Percentiles rank a stretch among this genome's conserved stretches.
Conservation (phyloP, 2,888 invertebrate species). For the Agonum fuliginosum region DNA sequence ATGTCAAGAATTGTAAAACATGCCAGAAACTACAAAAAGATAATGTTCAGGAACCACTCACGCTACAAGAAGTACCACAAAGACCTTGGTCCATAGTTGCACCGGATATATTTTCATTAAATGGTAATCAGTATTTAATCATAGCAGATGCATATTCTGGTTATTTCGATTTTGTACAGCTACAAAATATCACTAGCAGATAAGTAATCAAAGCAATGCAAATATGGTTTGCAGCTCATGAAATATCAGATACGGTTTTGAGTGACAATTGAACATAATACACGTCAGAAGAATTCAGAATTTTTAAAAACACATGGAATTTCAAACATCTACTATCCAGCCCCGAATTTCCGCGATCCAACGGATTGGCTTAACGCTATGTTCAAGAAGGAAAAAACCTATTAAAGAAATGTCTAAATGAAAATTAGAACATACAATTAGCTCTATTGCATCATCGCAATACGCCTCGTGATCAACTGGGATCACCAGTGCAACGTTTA, state of each 20-base stretch:
- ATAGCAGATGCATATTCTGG: constrained; percentile 60
- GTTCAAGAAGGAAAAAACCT: constrained; percentile 52
- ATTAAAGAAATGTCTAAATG: constrained; percentile 48
- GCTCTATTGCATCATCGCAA: constrained; percentile 51
- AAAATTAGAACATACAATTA: constrained; percentile 22
- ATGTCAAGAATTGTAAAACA: too few species aligned
- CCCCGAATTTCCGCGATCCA: constrained; percentile 56
- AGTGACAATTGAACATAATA: constrained; percentile 61
- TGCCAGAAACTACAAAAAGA: too few species aligned
- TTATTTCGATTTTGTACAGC: constrained; percentile 39
- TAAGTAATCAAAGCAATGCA: constrained; percentile 55
- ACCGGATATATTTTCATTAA: constrained; percentile 35
- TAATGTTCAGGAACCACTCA: too few species aligned
- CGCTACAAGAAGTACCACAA: constrained; percentile 9
- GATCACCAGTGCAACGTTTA: constrained; percentile 41
- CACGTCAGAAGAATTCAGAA: constrained; percentile 56
- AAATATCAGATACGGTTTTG: constrained; percentile 50
- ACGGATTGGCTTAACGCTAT: constrained; percentile 61
- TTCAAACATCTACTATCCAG: constrained; percentile 52
- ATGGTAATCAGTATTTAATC: constrained; percentile 56
- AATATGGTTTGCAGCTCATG: constrained; percentile 49
- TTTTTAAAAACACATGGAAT: constrained; percentile 54
- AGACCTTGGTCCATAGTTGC: neutral
- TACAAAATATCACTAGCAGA: constrained; percentile 55
- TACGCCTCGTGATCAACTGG: constrained; percentile 46